phyloP scores from a whole-genome alignment of 2,888 invertebrate species.

The Sphinx pinastri region DNA sequence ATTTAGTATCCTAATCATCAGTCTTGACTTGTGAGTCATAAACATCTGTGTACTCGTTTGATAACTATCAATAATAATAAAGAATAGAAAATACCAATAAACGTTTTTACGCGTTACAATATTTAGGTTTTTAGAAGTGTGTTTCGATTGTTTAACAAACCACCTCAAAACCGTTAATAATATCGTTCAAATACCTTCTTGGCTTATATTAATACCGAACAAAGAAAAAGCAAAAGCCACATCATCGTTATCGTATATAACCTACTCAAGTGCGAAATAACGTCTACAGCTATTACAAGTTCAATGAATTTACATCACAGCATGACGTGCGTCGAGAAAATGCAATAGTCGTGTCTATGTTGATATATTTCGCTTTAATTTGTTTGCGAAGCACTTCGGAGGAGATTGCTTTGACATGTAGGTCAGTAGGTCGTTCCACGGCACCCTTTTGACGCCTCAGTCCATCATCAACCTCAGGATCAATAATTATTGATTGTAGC shows the following conservation, averaged over 20 bases:
- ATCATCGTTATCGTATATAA: not conserved
- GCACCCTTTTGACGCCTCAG: not conserved
- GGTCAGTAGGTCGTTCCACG: not conserved
- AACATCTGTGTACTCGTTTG: not conserved
- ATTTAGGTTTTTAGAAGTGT: not conserved
- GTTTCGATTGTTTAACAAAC: not conserved
- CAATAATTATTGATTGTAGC: not conserved
- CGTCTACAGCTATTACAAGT: not conserved
- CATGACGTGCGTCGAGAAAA: not conserved
- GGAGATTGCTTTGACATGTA: not conserved
- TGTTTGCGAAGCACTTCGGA: not conserved
- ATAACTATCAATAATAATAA: conserved; percentile 8
- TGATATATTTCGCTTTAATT: not conserved
- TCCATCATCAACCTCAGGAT: not conserved
- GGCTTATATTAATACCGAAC: not conserved
- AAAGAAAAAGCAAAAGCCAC: not conserved
- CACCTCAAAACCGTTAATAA: not conserved
- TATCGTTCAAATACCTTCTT: not conserved
- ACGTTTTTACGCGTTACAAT: not conserved
- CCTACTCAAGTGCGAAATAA: not conserved
- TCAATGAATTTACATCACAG: not conserved
- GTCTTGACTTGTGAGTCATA: not conserved
- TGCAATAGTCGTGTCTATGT: not conserved
- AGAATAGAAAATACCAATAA: not conserved
- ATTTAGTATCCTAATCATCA: not conserved